phyloP scores from a whole-genome alignment of 2,888 invertebrate genomes.

The Dynastes grantii region DNA sequence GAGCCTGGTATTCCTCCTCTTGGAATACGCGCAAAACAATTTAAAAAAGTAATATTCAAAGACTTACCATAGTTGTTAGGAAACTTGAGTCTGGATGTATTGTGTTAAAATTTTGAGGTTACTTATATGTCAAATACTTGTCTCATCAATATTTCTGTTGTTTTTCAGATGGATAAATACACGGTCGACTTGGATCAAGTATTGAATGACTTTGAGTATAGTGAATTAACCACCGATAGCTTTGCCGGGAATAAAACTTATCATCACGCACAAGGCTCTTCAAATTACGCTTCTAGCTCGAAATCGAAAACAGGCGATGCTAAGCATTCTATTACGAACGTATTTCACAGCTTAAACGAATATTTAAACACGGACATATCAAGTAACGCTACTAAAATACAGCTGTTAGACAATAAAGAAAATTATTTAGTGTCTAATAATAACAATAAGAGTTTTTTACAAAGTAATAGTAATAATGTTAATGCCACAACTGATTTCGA shows the following conservation, averaged over 20 bases:
- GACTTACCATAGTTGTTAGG: conserved; percentile 15
- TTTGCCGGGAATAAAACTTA: conserved; percentile 25
- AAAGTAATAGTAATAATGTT: conserved; percentile 36
- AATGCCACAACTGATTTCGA: conserved; percentile 46
- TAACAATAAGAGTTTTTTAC: conserved; percentile 38
- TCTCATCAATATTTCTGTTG: conserved; percentile 13
- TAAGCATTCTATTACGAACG: conserved; percentile 74
- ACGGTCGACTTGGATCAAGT: conserved; percentile 87
- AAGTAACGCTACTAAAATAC: conserved; percentile 27
- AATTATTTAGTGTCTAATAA: conserved; percentile 37
- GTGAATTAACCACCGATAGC: conserved; percentile 73
- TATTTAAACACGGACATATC: conserved; percentile 72
- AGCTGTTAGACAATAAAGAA: conserved; percentile 34
- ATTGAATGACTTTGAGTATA: conserved; percentile 87
- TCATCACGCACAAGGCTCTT: conserved; percentile 31
- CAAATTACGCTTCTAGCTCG: conserved; percentile 50
- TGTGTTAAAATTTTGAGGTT: conserved; percentile 50
- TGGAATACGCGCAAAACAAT: conserved; percentile 11
- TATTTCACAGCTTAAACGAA: conserved; percentile 78
- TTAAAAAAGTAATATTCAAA: conserved; percentile 16
- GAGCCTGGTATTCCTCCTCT: conserved; percentile 5
- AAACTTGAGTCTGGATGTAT: conserved; percentile 11
- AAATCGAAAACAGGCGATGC: conserved; percentile 55
- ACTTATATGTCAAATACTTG: conserved; percentile 50
- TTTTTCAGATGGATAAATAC: conserved; percentile 69